These are phyloP conservation scores for Metopia argyrocephala DNA, from an alignment of 2,888 invertebrate species.

Conservation along the genomic window DNA sequence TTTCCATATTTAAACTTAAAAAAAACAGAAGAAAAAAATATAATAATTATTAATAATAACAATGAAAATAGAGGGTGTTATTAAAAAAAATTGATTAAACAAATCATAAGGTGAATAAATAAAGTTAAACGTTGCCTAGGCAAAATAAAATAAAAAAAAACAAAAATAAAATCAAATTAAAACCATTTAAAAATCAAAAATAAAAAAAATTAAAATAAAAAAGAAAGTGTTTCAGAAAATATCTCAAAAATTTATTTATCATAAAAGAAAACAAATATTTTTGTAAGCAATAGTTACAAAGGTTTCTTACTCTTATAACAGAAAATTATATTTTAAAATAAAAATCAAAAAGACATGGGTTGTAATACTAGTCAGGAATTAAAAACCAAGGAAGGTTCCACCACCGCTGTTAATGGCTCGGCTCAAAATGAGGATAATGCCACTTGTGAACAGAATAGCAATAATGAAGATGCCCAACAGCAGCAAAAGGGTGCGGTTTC, in stretches of 20 bases:
- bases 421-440: conserved; percentile 64
- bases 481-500: conserved; percentile 62
- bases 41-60: conserved; percentile 12
- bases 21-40: not conserved
- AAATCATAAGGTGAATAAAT: conserved; percentile 40
- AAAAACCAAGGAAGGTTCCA: conserved; percentile 74
- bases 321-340: conserved; percentile 2
- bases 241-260: not conserved
- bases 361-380: conserved; percentile 83
- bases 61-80: not conserved
- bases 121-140: conserved; percentile 59
- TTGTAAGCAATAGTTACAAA: conserved; percentile 36
- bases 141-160: conserved; percentile 28
- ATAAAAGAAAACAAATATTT: conserved; percentile 13
- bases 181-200: not conserved
- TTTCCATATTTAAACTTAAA: conserved; percentile 36
- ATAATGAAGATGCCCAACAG: conserved; percentile 58
- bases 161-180: not conserved
- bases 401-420: conserved; percentile 66
- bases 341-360: conserved; percentile 75
- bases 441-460: conserved; percentile 62
- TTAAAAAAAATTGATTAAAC: conserved; percentile 60
- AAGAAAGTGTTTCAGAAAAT: not conserved
- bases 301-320: conserved; percentile 17
- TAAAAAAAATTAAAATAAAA: not conserved